A percentile compares a stretch with the other conserved stretches of the same genome.
Conservation (phyloP, 2,113 vertebrate species). For the Anarhynchus alexandrinus region DNA sequence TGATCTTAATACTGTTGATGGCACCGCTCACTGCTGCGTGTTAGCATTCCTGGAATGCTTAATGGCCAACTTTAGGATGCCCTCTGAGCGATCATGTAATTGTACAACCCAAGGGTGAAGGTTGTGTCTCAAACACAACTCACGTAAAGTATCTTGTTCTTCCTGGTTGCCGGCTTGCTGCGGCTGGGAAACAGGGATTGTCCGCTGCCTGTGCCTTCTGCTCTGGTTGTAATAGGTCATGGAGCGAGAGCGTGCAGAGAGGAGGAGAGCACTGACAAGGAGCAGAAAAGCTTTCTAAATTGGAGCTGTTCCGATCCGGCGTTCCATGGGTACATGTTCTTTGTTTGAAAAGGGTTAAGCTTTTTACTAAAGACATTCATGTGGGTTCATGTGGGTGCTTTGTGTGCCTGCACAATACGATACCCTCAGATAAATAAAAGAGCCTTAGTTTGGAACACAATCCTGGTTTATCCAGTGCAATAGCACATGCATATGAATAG, state of each 20-base stretch:
- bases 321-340: not conserved
- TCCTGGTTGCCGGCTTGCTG: not conserved
- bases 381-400: not conserved
- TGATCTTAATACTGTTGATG: not conserved
- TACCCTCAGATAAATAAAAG: conserved; percentile 29
- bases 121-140: not conserved
- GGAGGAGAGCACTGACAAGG: not conserved
- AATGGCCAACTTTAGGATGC: not conserved
- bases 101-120: not conserved
- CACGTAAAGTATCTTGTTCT: not conserved
- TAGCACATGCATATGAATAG: conserved; percentile 50
- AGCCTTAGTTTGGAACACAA: not conserved
- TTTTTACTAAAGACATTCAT: not conserved
- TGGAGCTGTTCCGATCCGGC: accelerated
- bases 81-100: not conserved
- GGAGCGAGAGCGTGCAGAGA: accelerated
- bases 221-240: not conserved
- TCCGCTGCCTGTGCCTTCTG: not conserved
- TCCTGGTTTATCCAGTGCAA: not conserved
- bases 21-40: not conserved
- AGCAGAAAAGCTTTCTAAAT: not conserved
- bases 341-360: not conserved
- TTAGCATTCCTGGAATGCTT: not conserved
- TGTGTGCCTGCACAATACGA: not conserved
- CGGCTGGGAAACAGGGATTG: not conserved